Conservation (phyloP, 2,888 invertebrate genomes). For the Troilus luridus region DNA sequence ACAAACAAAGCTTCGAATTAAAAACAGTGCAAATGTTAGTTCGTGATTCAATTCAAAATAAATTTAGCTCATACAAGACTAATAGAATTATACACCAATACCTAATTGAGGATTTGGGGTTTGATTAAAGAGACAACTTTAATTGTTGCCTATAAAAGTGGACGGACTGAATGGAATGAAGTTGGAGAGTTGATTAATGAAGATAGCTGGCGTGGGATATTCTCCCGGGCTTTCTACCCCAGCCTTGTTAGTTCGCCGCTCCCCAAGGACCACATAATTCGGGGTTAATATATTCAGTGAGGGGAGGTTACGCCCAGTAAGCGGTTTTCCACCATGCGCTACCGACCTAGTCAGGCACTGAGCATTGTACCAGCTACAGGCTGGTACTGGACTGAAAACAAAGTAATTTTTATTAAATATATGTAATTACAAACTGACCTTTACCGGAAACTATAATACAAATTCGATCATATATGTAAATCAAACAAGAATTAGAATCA, state of each 20-base stretch:
- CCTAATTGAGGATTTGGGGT: neutral
- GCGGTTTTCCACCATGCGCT: neutral
- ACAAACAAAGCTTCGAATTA: too few relatives aligned
- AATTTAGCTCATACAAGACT: neutral
- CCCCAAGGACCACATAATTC: slow-evolving; percentile 19
- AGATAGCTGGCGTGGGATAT: neutral
- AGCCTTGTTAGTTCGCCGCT: neutral
- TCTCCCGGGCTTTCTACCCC: neutral
- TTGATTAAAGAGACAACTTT: slow-evolving; percentile 31
- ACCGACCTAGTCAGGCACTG: neutral
- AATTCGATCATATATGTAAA: neutral
- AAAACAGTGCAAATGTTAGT: neutral
- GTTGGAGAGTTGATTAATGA: slow-evolving; percentile 27
- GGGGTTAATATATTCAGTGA: slow-evolving; percentile 28
- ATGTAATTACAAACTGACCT: neutral
- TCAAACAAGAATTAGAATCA: neutral
- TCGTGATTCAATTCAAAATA: neutral
- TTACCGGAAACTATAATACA: neutral
- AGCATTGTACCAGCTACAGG: neutral
- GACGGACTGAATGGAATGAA: neutral
- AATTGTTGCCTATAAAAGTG: slow-evolving; percentile 18
- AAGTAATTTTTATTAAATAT: neutral
- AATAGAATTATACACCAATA: neutral
- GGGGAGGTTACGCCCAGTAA: neutral
- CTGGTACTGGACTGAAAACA: neutral